phyloP scores from a whole-genome alignment of 2,888 invertebrate genomes.

The Baronia brevicornis region DNA sequence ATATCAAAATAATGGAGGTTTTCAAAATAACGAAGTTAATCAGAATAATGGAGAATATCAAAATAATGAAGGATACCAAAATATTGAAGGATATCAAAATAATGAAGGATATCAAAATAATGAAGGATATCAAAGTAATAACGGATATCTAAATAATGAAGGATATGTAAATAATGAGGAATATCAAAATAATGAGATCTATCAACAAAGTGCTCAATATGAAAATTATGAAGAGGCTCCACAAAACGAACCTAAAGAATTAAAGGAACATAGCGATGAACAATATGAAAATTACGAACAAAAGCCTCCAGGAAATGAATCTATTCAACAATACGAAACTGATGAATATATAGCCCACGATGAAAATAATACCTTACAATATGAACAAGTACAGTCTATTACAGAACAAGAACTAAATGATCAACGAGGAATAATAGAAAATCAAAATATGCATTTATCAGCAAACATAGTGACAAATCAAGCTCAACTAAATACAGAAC shows the following conservation, averaged over 20 bases:
- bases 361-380: conserved; percentile 12
- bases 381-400: conserved; percentile 21
- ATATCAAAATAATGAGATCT: conserved; percentile 47
- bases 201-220: conserved; percentile 45
- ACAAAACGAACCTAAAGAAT: conserved; percentile 13
- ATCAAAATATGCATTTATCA: conserved; percentile 15
- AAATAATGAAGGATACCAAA: too few species aligned
- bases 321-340: conserved; percentile 12
- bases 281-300: conserved; percentile 14
- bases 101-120: too few species aligned
- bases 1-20: too few species aligned
- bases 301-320: conserved; percentile 10
- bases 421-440: conserved; percentile 33
- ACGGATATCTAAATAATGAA: conserved; percentile 25
- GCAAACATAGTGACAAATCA: conserved; percentile 8
- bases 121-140: too few species aligned
- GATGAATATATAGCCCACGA: conserved; percentile 19
- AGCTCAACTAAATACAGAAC: conserved; percentile 2
- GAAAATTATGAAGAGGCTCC: conserved; percentile 17
- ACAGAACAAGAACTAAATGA: conserved; percentile 35
- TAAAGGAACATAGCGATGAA: conserved; percentile 12
- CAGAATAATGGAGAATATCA: too few species aligned
- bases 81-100: too few species aligned
- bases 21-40: too few species aligned
- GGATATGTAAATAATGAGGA: conserved; percentile 27